These are phyloP conservation scores for Drosophila gaucha DNA, from an alignment of 2,888 invertebrate species.

Conservation along the genomic window DNA sequence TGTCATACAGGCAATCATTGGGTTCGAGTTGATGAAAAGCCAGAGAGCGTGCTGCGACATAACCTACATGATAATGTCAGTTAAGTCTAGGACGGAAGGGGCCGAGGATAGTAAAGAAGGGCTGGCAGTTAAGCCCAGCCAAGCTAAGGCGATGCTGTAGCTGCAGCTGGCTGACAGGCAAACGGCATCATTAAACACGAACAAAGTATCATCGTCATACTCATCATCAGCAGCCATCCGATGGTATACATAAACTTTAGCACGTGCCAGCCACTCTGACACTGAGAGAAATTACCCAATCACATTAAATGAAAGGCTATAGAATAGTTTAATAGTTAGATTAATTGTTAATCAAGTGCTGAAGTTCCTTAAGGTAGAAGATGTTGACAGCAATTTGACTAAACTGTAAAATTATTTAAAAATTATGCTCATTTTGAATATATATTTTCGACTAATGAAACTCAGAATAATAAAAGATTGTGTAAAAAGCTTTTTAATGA, in stretches of 20 bases:
- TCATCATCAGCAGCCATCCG: slow-evolving; percentile 55
- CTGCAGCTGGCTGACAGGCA: slow-evolving; percentile 56
- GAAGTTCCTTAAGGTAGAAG: no score
- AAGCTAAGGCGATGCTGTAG: slow-evolving; percentile 47
- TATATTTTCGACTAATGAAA: no score
- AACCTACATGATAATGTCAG: slow-evolving; percentile 72
- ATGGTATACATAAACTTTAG: slow-evolving; percentile 66
- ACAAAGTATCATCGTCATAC: slow-evolving; percentile 75
- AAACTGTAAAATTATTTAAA: no score
- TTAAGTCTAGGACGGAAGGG: slow-evolving; percentile 22
- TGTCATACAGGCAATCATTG: slow-evolving; percentile 65
- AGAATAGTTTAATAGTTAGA: not conserved
- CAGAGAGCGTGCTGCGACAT: slow-evolving; percentile 65
- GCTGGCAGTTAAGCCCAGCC: slow-evolving; percentile 32
- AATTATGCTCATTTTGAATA: no score
- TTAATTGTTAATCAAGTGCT: slow-evolving; percentile 41
- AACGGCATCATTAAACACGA: slow-evolving; percentile 79
- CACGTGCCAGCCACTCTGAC: slow-evolving; percentile 57
- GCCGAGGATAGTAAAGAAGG: slow-evolving; percentile 1
- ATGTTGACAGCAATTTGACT: no score
- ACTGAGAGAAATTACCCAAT: slow-evolving; percentile 51
- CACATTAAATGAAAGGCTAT: slow-evolving; percentile 6
- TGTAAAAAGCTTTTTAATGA: no score
- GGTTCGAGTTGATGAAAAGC: slow-evolving; percentile 68
- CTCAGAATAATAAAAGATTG: no score